These are phyloP conservation scores for Sebastes goodei DNA, from an alignment of 2,797 vertebrate species.

Conservation along the genomic window DNA sequence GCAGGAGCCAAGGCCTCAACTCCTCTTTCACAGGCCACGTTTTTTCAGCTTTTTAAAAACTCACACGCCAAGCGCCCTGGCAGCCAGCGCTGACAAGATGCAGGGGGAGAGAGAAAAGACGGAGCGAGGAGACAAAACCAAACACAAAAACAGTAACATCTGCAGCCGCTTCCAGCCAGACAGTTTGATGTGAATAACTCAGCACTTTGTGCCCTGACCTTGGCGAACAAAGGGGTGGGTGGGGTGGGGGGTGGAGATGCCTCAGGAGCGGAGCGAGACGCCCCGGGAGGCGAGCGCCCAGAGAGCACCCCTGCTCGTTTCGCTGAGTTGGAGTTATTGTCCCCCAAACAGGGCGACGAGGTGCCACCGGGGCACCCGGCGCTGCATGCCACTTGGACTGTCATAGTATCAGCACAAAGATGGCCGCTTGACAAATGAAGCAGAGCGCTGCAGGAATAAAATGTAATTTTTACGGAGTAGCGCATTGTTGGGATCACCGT, in stretches of 20 bases:
- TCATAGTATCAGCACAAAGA: slow-evolving; percentile 80
- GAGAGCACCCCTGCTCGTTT: slow-evolving; percentile 79
- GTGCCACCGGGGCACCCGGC: slow-evolving; percentile 70
- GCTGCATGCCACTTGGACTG: slow-evolving; percentile 77
- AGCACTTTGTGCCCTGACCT: slow-evolving; percentile 89
- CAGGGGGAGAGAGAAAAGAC: slow-evolving; percentile 63
- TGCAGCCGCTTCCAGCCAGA: slow-evolving; percentile 88
- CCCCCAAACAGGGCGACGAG: slow-evolving; percentile 53
- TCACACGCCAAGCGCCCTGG: slow-evolving; percentile 79
- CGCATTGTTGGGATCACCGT: slow-evolving; percentile 46
- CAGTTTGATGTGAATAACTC: slow-evolving; percentile 92
- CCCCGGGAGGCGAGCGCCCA: slow-evolving; percentile 85
- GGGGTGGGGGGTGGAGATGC: slow-evolving; percentile 73
- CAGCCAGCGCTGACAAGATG: slow-evolving; percentile 76
- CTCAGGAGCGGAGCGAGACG: slow-evolving; percentile 83
- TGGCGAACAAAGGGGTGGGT: slow-evolving; percentile 85
- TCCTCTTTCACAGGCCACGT: slow-evolving; percentile 78
- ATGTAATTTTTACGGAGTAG: slow-evolving; percentile 64
- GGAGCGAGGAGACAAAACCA: slow-evolving; percentile 75
- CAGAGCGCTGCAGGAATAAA: slow-evolving; percentile 60
- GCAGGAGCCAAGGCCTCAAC: slow-evolving; percentile 80
- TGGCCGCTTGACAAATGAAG: slow-evolving; percentile 70
- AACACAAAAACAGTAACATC: slow-evolving; percentile 87
- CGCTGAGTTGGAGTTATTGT: slow-evolving; percentile 84
- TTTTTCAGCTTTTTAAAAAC: slow-evolving; percentile 83